Percentiles rank a stretch among this genome's conserved stretches.
phyloP scores from a whole-genome alignment of 2,888 invertebrate genomes.

The Drosophila monieri region DNA sequence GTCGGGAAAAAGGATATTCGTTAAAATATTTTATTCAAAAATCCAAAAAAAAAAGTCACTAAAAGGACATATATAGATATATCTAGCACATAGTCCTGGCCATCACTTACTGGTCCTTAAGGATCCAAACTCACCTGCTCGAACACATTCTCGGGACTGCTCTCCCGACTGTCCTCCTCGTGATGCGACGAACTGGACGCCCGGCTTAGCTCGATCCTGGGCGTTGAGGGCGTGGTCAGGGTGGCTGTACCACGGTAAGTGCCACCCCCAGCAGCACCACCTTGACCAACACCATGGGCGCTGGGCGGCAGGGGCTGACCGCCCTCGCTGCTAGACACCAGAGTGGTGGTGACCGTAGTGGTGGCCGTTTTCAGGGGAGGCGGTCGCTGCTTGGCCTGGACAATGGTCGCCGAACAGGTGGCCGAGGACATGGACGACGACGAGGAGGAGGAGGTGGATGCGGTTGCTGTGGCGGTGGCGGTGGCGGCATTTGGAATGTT shows the following conservation, averaged over 20 bases:
- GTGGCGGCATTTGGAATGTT: constrained; percentile 11
- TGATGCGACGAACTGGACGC: constrained; percentile 95
- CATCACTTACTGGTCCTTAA: background rate
- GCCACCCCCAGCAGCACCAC: background rate
- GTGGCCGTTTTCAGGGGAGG: constrained; percentile 82
- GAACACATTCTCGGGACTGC: constrained; percentile 93
- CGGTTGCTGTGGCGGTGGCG: constrained; percentile 12
- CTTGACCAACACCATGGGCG: background rate
- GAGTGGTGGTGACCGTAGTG: constrained; percentile 62
- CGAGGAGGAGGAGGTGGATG: constrained; percentile 51
- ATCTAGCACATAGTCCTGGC: background rate
- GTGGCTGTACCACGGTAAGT: constrained; percentile 71
- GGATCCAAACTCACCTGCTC: constrained; percentile 85
- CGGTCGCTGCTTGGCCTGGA: constrained; percentile 77
- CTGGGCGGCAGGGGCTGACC: constrained; percentile 57
- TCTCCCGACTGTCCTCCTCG: constrained; percentile 90
- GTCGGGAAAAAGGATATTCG: background rate
- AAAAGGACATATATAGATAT: too few species aligned
- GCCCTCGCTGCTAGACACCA: constrained; percentile 73
- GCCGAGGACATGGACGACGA: constrained; percentile 55
- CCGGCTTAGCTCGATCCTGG: constrained; percentile 94
- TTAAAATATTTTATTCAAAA: background rate
- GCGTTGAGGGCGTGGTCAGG: constrained; percentile 88
- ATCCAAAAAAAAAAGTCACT: background rate
- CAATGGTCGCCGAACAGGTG: constrained; percentile 65